A percentile compares a stretch with the other conserved stretches of the same genome.
These are phyloP conservation scores for Diphyllodes magnificus DNA, from an alignment of 2,113 vertebrate genomes.

Conservation along the genomic window DNA sequence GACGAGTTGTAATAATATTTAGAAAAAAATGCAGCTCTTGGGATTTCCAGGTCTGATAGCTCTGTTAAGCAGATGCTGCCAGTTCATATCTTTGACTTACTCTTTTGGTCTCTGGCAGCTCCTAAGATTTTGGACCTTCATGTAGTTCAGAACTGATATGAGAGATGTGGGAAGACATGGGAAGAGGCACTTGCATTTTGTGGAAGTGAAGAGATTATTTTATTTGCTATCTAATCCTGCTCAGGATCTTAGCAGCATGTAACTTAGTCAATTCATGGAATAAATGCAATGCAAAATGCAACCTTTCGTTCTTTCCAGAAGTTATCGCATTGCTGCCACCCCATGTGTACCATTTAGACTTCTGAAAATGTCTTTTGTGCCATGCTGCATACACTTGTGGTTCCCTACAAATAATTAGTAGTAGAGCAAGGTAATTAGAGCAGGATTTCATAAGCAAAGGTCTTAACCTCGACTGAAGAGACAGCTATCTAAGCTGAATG, in stretches of 20 bases:
- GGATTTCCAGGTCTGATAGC: background rate
- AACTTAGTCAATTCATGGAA: background rate
- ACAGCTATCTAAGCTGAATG: background rate
- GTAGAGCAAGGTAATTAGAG: background rate
- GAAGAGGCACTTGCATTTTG: background rate
- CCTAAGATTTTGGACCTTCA: background rate
- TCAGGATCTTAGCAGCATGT: background rate
- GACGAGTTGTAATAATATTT: background rate
- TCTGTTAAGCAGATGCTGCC: background rate
- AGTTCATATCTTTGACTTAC: background rate
- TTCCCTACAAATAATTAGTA: background rate
- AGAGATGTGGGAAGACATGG: background rate
- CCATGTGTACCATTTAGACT: background rate
- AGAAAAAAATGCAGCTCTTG: background rate
- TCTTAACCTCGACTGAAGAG: background rate
- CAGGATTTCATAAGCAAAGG: background rate
- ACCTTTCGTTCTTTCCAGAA: background rate
- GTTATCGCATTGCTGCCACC: background rate
- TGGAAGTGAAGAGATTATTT: background rate
- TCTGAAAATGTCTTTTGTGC: background rate
- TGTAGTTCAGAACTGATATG: background rate
- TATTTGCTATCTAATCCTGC: background rate
- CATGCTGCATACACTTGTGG: background rate
- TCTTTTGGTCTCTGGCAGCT: background rate
- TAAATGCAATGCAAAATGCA: background rate